A percentile compares a stretch with the other conserved stretches of the same genome.
These are phyloP conservation scores for Acholoe squamosa DNA, from an alignment of 2,888 invertebrate species.

Conservation along the genomic window DNA sequence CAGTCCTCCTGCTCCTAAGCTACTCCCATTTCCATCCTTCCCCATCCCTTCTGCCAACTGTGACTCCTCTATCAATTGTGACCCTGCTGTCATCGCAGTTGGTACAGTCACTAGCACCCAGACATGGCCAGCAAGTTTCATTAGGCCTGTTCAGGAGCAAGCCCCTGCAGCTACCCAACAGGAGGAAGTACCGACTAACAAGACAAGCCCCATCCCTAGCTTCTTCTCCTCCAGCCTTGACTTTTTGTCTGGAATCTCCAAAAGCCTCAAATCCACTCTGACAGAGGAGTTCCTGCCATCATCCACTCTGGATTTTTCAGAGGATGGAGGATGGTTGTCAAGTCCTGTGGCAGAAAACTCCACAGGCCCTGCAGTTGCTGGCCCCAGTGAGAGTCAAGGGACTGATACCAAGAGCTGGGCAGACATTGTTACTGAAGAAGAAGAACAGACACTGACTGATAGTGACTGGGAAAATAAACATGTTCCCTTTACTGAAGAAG, in stretches of 20 bases:
- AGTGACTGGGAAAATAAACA: neutral
- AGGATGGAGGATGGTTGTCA: too few species aligned
- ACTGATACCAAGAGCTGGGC: neutral
- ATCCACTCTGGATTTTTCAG: neutral
- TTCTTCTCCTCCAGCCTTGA: slow-evolving; percentile 6
- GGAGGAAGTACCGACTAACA: neutral
- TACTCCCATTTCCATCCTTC: neutral
- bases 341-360: too few species aligned
- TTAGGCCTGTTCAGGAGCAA: neutral
- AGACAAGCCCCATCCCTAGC: neutral
- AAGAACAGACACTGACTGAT: neutral
- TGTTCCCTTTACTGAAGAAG: neutral
- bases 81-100: neutral
- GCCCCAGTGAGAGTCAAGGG: neutral
- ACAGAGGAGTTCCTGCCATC: slow-evolving; percentile 34
- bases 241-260: slow-evolving; percentile 7
- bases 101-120: neutral
- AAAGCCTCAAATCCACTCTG: neutral
- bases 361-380: neutral
- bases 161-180: neutral
- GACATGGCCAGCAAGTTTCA: neutral
- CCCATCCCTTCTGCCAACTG: neutral
- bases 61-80: neutral
- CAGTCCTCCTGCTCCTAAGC: neutral
- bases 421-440: neutral